phyloP scores from a whole-genome alignment of 1,140 invertebrate species.

The Antheraea pernyi region DNA sequence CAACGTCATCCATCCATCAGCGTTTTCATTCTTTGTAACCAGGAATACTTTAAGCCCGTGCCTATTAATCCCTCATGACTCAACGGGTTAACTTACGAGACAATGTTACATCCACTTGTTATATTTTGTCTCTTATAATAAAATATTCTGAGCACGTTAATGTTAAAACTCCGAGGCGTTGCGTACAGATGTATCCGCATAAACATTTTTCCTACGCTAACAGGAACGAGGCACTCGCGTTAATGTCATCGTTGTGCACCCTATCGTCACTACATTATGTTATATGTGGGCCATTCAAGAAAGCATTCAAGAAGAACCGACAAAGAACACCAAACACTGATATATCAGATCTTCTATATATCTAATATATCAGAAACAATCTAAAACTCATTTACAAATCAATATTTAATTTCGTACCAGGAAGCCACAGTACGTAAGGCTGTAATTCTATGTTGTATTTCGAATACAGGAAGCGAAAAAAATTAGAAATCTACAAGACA shows the following conservation, averaged over 20 bases:
- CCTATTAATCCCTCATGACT: background rate
- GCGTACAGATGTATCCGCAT: slow-evolving; percentile 45
- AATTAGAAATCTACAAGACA: no score
- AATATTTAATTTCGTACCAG: no score
- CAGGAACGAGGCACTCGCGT: slow-evolving; percentile 15
- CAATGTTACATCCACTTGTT: slow-evolving; percentile 30
- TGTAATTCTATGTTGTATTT: no score
- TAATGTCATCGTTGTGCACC: slow-evolving; percentile 10
- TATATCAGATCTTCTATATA: no score
- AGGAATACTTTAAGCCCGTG: background rate
- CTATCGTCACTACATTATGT: no score
- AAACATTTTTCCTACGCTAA: slow-evolving; percentile 41
- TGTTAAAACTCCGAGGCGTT: slow-evolving; percentile 33
- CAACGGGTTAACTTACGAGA: background rate
- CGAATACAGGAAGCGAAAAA: no score
- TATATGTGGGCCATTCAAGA: no score
- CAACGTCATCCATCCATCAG: background rate
- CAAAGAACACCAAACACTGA: no score
- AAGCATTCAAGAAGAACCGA: no score
- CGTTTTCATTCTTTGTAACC: background rate
- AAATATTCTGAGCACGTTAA: slow-evolving; percentile 54
- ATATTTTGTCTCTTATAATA: slow-evolving; percentile 28
- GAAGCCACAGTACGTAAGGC: no score
- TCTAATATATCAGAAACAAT: no score
- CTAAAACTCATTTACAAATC: no score